A percentile compares a stretch with the other conserved stretches of the same genome.
Evolutionary conservation across 2,113 vertebrate genomes (phyloP).

Genomic region (Dermatemys mawii): DNA sequence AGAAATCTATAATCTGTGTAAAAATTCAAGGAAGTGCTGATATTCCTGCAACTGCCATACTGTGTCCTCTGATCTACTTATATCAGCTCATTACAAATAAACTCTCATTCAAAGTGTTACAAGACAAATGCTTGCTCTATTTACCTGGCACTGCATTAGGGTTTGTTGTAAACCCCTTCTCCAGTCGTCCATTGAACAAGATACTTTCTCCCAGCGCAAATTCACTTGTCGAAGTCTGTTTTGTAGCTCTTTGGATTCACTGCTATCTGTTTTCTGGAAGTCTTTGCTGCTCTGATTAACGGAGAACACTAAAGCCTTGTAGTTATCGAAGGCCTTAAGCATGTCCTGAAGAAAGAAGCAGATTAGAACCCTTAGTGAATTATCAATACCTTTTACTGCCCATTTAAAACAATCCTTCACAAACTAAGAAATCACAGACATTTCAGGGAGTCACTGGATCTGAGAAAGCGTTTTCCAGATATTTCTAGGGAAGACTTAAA

Average conservation of each 20-base stretch:
- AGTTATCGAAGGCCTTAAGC: constrained; percentile 85
- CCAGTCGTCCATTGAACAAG: constrained; percentile 81
- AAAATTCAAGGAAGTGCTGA: neutral
- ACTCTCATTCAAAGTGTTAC: neutral
- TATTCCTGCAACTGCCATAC: neutral
- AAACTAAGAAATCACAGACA: neutral
- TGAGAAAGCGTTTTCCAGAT: neutral
- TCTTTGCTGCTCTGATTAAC: constrained; percentile 82
- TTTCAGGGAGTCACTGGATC: neutral
- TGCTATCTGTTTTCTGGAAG: constrained; percentile 75
- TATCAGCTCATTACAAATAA: neutral
- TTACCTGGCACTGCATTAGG: constrained; percentile 89
- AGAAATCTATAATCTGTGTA: neutral
- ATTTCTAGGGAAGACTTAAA: neutral
- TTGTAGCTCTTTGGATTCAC: constrained; percentile 81
- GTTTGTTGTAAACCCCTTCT: constrained; percentile 79
- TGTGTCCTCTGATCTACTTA: neutral
- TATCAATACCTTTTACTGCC: neutral
- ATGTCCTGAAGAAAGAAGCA: constrained; percentile 78
- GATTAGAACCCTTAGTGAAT: neutral
- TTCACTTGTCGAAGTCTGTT: constrained; percentile 82
- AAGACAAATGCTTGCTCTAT: neutral
- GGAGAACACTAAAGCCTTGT: constrained; percentile 88
- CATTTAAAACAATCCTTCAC: accelerated
- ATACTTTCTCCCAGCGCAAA: constrained; percentile 84